A percentile compares a stretch with the other conserved stretches of the same genome.
phyloP scores from a whole-genome alignment of 1,140 invertebrate species.

The Halesus radiatus region DNA sequence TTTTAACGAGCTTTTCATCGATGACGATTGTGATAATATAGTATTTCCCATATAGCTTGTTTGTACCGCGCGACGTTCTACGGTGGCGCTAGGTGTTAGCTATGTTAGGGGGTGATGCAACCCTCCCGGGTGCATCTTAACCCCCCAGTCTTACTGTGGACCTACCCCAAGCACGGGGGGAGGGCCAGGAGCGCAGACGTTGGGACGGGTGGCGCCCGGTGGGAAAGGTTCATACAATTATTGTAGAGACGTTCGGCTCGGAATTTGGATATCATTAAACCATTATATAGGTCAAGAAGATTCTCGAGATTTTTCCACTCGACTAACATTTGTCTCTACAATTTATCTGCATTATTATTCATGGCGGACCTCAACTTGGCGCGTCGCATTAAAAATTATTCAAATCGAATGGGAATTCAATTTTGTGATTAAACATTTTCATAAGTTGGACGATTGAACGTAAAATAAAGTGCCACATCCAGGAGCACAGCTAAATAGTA shows the following conservation, averaged over 20 bases:
- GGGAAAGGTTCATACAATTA: constrained; percentile 34
- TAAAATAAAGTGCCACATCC: too few relatives aligned
- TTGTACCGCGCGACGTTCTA: neutral
- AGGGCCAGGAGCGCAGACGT: neutral
- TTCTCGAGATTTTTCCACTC: neutral
- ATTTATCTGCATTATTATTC: too few relatives aligned
- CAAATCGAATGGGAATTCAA: too few relatives aligned
- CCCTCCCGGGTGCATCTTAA: constrained; percentile 47
- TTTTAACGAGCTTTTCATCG: too few relatives aligned
- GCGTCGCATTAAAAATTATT: too few relatives aligned
- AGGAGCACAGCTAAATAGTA: too few relatives aligned
- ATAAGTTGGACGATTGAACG: too few relatives aligned
- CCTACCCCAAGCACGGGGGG: constrained; percentile 51
- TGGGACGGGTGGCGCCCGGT: constrained; percentile 18
- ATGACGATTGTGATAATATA: too few relatives aligned
- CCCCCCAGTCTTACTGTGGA: constrained; percentile 47
- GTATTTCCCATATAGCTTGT: too few relatives aligned
- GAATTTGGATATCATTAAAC: constrained; percentile 33
- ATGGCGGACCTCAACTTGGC: too few relatives aligned
- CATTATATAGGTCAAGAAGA: constrained; percentile 31
- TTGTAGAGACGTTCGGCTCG: neutral
- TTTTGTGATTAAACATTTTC: too few relatives aligned
- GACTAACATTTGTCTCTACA: too few relatives aligned
- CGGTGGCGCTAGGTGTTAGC: neutral
- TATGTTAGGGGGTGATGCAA: neutral